Percentiles rank a stretch among this genome's conserved stretches.
Conservation (phyloP, 2,113 vertebrate species). For the Micromys minutus region DNA sequence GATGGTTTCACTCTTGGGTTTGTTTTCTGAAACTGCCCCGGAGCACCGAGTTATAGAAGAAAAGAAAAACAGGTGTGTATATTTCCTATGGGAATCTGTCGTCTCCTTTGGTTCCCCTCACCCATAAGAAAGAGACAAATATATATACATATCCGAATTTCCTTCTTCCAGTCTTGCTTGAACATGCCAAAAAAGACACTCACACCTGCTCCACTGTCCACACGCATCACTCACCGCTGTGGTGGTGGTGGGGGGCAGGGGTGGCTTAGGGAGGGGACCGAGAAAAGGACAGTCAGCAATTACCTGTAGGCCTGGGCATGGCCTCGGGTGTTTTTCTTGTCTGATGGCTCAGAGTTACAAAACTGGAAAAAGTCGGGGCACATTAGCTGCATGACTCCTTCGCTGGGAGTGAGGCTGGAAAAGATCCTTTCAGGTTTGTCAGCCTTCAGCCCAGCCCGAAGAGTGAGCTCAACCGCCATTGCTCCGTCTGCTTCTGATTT, state of each 20-base stretch:
- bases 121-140: conserved; percentile 47
- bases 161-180: conserved; percentile 66
- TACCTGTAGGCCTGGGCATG: background rate
- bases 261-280: background rate
- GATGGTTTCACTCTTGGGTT: conserved; percentile 50
- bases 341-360: conserved; percentile 27
- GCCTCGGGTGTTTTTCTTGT: background rate
- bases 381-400: background rate
- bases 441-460: background rate
- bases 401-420: background rate
- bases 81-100: conserved; percentile 70
- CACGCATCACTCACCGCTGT: conserved; percentile 21
- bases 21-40: conserved; percentile 59
- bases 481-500: background rate
- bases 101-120: conserved; percentile 19
- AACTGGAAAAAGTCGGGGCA: conserved; percentile 5
- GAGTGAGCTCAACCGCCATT: background rate
- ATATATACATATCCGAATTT: conserved; percentile 24
- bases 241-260: background rate
- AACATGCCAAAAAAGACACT: conserved; percentile 11
- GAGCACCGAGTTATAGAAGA: background rate
- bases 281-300: fast-evolving
- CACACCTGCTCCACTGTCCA: conserved; percentile 43
- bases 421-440: background rate
- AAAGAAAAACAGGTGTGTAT: conserved; percentile 52